Evolutionary conservation across 2,797 vertebrate genomes (phyloP), one percentile per base, ranked within the genome.

Genomic region (Pyrocephalus nanus): DNA sequence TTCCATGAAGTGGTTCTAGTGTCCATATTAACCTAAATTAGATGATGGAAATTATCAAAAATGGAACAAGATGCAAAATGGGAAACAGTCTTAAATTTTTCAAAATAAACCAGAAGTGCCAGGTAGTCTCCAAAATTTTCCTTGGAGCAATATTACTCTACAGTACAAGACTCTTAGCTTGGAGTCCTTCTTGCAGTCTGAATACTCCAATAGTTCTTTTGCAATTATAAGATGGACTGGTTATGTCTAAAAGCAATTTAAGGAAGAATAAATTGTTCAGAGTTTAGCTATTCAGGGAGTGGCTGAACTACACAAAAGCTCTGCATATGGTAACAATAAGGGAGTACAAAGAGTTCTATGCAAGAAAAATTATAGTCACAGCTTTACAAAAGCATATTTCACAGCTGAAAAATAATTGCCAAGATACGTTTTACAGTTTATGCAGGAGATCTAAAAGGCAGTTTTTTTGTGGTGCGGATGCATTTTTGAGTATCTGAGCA

Each of bases 251-350:
- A 88, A 86, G 65, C 23, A 83, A 62, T 48, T 58, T 77, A 69
- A 36, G 54, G 47, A 83, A 83, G 64, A 65, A 92, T 90, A 67
- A 47, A 45, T 14, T 67, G 14, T 42, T 91, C 72, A 34, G 51
- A n/a, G 54, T 86, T 88, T 83, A 64, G 47, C 65, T 88, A 62
- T n/a, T 91, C 55, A 62, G 36, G 30, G 77, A 65, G 53, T 26
- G 42, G 50, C 34, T 92, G 38, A 86, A 75, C n/a, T 74, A 92
- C 62, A 58, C 71, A 69, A 95, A 80, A 55, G 10, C 1, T 8
- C 27, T 0, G 0, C 95, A 93, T 95, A 92, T 91, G 93, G 92
- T 90, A 96, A 88, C 91, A 93, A 96, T 96, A 94, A 94, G n/a
- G 54, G 38, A 83, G 38, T 72, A 96, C 88, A 95, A 89, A 96